Evolutionary conservation across 1,140 invertebrate genomes (phyloP), one percentile per base, ranked within the genome.

Genomic region (Scaptomyza pallida): DNA sequence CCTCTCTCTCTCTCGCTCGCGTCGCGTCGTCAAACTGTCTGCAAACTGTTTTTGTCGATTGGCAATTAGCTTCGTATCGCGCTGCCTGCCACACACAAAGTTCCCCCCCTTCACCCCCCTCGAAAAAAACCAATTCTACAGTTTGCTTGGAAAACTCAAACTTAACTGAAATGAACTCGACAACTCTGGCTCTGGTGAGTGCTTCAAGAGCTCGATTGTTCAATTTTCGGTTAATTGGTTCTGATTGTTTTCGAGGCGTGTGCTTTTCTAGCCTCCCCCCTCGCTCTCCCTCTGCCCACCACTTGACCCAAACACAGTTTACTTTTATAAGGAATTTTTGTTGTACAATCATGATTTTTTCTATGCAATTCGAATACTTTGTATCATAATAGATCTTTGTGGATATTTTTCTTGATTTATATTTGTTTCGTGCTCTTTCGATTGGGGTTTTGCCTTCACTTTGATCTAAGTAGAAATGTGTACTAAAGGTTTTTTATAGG

Each of bases 171-270:
- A 2, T 30, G 26, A 30, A 30, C 26, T 30, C 26, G 26, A 30
- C 30, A 9, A 17, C 44, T 47, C 43, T 57, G 59, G 37, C 59
- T 55, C 65, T 44, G 26, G 12, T n/a, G n/a, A n/a, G n/a, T n/a
- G n/a, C 50, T 48, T 65, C 0, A 9, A 30, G 6, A 75, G 70
- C 57, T 62, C 76, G 81, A 86, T 85, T 86, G 81, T 86, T 88
- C 82, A 82, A 82, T 88, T 81, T 83, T 88, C 78, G 71, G 83
- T 86, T 86, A 86, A 86, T 86, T 86, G 82, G 82, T 88, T 88
- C 78, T 86, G 82, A 86, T 86, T 86, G 83, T 82, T 86, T 86
- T 86, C 71, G 55, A 73, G 82, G 82, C 83, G 82, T 86, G 82
- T 77, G 61, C 62, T 43, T 52, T 57, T 64, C 10, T 30, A 1